Conservation (phyloP, 2,888 invertebrate species). For the Isotomurus palustris region DNA sequence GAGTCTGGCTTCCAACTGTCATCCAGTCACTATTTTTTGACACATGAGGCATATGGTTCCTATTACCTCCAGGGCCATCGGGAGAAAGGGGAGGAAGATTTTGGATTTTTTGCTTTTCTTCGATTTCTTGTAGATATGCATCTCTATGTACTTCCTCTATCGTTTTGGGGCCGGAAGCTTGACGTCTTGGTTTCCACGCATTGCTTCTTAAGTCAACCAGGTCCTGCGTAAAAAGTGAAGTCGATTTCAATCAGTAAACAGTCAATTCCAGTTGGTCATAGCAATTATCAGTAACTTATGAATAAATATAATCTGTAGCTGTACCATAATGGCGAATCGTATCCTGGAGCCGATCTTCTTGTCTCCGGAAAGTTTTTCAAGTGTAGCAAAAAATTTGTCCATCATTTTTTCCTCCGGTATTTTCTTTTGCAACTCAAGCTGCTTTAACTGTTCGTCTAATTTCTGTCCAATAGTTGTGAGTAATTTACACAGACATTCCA, state of each 20-base stretch:
- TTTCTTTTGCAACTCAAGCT: constrained; percentile 28
- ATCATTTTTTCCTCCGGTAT: constrained; percentile 42
- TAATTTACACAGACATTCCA: constrained; percentile 88
- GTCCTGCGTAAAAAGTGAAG: constrained; percentile 65
- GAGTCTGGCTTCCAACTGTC: constrained; percentile 23
- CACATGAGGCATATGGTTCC: constrained; percentile 15
- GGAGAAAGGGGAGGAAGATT: constrained; percentile 34
- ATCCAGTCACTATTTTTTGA: constrained; percentile 50
- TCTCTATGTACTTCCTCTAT: constrained; percentile 92
- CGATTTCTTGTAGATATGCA: constrained; percentile 65
- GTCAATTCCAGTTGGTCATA: too few species aligned
- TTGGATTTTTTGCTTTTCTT: constrained; percentile 48
- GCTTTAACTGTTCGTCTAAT: constrained; percentile 57
- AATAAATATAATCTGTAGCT: too few species aligned
- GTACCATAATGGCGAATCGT: constrained; percentile 53
- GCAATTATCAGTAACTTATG: background rate
- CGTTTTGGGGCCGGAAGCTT: constrained; percentile 84
- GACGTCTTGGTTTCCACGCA: constrained; percentile 80
- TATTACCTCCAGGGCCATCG: constrained; percentile 24
- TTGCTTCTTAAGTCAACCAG: constrained; percentile 79
- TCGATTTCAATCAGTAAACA: too few species aligned
- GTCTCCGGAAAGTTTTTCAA: constrained; percentile 62
- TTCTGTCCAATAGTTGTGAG: constrained; percentile 86
- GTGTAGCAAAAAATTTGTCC: constrained; percentile 62
- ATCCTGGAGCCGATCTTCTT: constrained; percentile 55